These are phyloP conservation scores for Monochamus alternatus DNA, from an alignment of 2,888 invertebrate genomes.

Conservation along the genomic window DNA sequence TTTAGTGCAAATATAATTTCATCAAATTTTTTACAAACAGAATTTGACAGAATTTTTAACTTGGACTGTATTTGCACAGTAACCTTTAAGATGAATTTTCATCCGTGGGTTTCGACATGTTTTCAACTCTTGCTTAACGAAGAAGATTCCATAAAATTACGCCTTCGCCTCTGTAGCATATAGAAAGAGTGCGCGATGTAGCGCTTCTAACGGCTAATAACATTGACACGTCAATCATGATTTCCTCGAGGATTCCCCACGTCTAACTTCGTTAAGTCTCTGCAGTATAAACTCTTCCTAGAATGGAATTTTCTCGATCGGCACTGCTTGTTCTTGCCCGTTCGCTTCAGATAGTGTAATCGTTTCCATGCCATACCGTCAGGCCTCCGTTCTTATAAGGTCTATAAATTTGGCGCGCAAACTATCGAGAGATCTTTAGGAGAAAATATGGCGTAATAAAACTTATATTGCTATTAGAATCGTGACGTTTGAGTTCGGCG, in stretches of 20 bases:
- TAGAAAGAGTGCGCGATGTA: background rate
- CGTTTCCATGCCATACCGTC: background rate
- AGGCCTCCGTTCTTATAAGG: background rate
- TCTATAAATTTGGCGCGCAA: background rate
- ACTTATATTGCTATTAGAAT: constrained; percentile 1
- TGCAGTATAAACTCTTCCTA: background rate
- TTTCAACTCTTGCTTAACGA: too few relatives aligned
- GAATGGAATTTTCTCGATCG: background rate
- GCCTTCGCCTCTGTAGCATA: too few relatives aligned
- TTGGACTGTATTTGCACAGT: too few relatives aligned
- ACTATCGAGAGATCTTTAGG: background rate
- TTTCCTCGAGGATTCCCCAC: background rate
- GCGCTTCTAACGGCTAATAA: background rate
- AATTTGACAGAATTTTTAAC: too few relatives aligned
- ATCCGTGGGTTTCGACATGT: too few relatives aligned
- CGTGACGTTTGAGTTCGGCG: background rate
- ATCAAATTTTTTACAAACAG: too few relatives aligned
- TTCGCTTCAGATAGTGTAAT: background rate
- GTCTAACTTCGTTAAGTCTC: background rate
- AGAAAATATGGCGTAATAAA: background rate
- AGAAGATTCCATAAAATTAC: too few relatives aligned
- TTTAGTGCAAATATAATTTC: too few relatives aligned
- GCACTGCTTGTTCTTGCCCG: background rate
- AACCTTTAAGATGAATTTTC: too few relatives aligned
- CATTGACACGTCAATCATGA: background rate